A percentile compares a stretch with the other conserved stretches of the same genome.
These are phyloP conservation scores for Athene noctua DNA, from an alignment of 2,113 vertebrate genomes.

Conservation along the genomic window DNA sequence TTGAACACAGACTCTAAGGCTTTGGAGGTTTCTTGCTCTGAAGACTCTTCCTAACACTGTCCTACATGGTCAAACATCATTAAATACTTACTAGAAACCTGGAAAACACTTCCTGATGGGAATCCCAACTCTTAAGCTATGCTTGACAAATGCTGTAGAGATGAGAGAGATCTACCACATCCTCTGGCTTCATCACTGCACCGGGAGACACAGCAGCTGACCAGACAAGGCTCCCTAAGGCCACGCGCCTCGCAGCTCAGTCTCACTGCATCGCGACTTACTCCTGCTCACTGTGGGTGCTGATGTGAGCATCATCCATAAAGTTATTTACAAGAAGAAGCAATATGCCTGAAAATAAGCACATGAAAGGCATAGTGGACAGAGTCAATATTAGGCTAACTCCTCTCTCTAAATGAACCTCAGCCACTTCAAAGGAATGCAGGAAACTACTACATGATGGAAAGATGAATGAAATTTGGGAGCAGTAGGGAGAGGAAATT, in stretches of 20 bases:
- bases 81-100: background rate
- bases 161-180: background rate
- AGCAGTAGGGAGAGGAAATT: background rate
- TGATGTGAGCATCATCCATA: background rate
- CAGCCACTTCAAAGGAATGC: background rate
- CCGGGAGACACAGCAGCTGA: background rate
- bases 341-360: background rate
- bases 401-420: background rate
- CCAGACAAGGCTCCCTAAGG: background rate
- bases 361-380: background rate
- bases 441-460: background rate
- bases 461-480: background rate
- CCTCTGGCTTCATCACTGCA: background rate
- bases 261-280: background rate
- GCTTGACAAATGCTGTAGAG: accelerated
- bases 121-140: background rate
- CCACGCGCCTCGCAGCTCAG: background rate
- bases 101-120: background rate
- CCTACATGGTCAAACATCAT: background rate
- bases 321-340: background rate
- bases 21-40: background rate
- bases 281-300: background rate
- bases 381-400: background rate
- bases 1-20: background rate
- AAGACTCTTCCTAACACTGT: background rate